Base-by-base conservation (phyloP, 2,888 invertebrate genomes). In the Melieria crassipennis region DNA sequence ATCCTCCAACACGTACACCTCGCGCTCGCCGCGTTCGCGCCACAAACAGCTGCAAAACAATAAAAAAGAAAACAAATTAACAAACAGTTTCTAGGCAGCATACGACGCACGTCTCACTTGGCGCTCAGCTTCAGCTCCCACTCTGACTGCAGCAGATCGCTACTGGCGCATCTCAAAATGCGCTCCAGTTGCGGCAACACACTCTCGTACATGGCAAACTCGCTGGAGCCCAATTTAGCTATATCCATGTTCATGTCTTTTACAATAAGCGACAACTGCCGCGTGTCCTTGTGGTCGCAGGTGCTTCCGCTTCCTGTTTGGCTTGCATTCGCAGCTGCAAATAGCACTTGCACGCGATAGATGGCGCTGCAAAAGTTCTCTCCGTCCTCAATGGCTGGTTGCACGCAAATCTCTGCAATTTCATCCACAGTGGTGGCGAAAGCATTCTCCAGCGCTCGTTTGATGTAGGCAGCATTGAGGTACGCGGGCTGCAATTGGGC, bases 281-380 rank as follows among this genome's bases (percentile, higher is more conserved):
- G 47, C 11, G 11, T 58, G 56, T 62, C 71, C 13, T 7, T 55
- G 13, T 57, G n/a, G 60, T 58, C 55, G 66, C 67, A 67, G 61
- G 71, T 70, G 43, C 66, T 65, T 46, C 55, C 56, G 52, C 43
- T 48, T 1, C 46, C 13, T 7, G 71, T 30, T 52, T 63, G 45
- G 61, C 30, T 30, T 2, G 30, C 30, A 30, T 30, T 30, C 30
- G 30, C 1, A 30, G 1, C 30, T 30, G 30, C 30, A 30, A 71
- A 83, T 60, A 69, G 55, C 0, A 82, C 76, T 4, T 75, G 69
- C 11, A 77, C 68, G 42, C 78, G 77, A 64, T 81, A 83, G 74
- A 83, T 82, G 72, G 75, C 75, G 75, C 84, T 84, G 70, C 82
- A 84, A 70, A 80, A 84, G 74, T 84, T 83, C 13, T 83, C 83